Conservation (phyloP, 1,140 invertebrate species). For the Drosophila kikkawai region DNA sequence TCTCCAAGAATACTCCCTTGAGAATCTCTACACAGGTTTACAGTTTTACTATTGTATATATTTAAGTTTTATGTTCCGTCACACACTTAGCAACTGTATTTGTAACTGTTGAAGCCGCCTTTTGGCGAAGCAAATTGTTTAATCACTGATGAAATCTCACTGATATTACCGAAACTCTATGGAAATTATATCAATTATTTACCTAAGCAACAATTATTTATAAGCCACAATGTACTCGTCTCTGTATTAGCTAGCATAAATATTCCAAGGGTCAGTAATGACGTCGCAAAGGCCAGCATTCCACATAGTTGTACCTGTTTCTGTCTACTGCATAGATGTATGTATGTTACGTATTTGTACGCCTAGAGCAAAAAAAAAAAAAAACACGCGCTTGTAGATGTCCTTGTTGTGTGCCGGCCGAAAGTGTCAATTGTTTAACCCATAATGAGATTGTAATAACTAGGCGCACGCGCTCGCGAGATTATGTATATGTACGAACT, state of each 20-base stretch:
- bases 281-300: conserved; percentile 13
- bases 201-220: conserved; percentile 43
- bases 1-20: conserved; percentile 16
- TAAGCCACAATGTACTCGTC: conserved; percentile 41
- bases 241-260: conserved; percentile 67
- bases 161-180: conserved; percentile 48
- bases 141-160: conserved; percentile 73
- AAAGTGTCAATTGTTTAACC: conserved; percentile 72
- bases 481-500: conserved; percentile 37
- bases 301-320: conserved; percentile 70
- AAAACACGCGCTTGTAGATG: conserved; percentile 47
- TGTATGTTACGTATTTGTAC: conserved; percentile 45
- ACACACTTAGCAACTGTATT: conserved; percentile 10
- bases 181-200: conserved; percentile 74
- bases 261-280: conserved; percentile 38
- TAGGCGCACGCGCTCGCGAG: conserved; percentile 32
- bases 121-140: conserved; percentile 40
- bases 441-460: conserved; percentile 29
- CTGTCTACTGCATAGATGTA: conserved; percentile 48
- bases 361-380: conserved; percentile 19
- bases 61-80: conserved; percentile 33
- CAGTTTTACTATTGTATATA: conserved; percentile 45
- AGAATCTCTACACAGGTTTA: conserved; percentile 8
- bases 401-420: conserved; percentile 45
- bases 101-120: conserved; percentile 40